Percentiles rank a stretch among this genome's conserved stretches.
These are phyloP conservation scores for Marmota monax DNA, from an alignment of 2,113 vertebrate species.

Conservation along the genomic window DNA sequence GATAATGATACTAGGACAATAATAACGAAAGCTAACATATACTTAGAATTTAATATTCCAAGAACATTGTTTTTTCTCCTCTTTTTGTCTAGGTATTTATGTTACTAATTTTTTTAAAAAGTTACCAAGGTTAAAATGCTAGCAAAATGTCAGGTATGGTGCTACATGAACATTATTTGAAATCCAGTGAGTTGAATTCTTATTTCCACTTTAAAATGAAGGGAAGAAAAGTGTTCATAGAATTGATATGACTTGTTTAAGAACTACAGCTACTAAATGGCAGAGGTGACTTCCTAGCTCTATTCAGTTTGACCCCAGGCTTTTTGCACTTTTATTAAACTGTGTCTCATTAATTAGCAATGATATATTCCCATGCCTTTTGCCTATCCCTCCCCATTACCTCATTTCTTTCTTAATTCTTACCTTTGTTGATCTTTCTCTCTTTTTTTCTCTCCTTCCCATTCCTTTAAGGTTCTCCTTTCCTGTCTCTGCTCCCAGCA, in stretches of 20 bases:
- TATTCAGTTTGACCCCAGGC: no score
- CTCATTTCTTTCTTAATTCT: background rate
- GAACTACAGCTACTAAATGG: background rate
- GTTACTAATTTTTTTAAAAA: background rate
- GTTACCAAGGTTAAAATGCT: background rate
- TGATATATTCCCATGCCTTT: background rate
- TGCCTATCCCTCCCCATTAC: background rate
- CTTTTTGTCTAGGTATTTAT: background rate
- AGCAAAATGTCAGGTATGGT: background rate
- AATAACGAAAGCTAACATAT: background rate
- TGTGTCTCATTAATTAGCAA: background rate
- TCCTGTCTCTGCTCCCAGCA: background rate
- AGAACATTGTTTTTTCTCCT: background rate
- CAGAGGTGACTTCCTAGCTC: background rate
- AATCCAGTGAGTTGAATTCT: background rate
- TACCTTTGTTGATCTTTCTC: background rate
- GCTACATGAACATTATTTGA: background rate
- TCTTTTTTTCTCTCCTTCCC: background rate
- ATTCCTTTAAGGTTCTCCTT: background rate
- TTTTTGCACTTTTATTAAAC: background rate
- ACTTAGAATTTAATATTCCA: background rate
- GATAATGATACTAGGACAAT: background rate
- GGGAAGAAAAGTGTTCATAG: background rate
- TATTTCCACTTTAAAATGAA: background rate
- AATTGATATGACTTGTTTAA: background rate